Evolutionary conservation across 2,888 invertebrate genomes (phyloP).

Genomic region (Caenorhabditis angaria): DNA sequence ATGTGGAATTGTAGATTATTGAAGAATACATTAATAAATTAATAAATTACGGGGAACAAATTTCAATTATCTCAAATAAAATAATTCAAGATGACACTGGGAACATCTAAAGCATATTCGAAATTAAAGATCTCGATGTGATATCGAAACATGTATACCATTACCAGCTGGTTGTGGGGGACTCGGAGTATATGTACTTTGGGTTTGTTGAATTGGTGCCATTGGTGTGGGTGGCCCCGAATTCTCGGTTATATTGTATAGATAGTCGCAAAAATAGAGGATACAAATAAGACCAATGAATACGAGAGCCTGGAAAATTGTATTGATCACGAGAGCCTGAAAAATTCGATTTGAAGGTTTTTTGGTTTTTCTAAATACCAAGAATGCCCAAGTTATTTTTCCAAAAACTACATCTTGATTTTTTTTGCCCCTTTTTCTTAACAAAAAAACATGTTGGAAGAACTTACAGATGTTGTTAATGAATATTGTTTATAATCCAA

Average conservation of each 20-base stretch:
- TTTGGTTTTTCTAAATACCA: too few relatives aligned
- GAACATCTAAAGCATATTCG: background rate
- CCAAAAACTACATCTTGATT: too few relatives aligned
- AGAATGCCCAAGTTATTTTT: too few relatives aligned
- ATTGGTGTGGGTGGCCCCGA: background rate
- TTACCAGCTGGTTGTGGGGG: background rate
- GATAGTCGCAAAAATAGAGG: background rate
- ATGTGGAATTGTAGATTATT: background rate
- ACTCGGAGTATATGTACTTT: background rate
- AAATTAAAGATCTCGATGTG: background rate
- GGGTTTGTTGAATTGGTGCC: background rate
- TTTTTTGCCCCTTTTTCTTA: too few relatives aligned
- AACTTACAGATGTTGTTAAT: too few relatives aligned
- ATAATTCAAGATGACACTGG: background rate
- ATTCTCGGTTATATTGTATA: background rate
- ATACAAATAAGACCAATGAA: background rate
- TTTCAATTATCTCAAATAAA: too few relatives aligned
- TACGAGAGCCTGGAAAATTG: background rate
- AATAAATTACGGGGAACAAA: background rate
- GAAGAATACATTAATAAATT: background rate
- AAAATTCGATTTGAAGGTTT: too few relatives aligned
- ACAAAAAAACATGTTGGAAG: too few relatives aligned
- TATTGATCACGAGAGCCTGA: background rate
- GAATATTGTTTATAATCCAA: background rate
- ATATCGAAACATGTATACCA: background rate